phyloP scores from a whole-genome alignment of 2,113 vertebrate genomes.

The Pongo pygmaeus region DNA sequence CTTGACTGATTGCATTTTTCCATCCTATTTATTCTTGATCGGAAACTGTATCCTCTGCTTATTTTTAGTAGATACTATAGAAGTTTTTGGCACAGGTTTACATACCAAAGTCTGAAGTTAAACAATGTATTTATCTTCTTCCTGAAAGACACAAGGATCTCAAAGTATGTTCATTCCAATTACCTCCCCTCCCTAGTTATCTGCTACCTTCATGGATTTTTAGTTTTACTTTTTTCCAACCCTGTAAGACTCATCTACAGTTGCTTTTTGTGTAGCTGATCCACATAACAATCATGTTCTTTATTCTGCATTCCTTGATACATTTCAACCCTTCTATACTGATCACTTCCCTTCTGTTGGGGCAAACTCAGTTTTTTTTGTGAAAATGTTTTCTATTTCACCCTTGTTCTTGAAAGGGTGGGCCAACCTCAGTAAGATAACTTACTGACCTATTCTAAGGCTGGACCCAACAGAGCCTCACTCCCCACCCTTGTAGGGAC shows the following conservation, averaged over 20 bases:
- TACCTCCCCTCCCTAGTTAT: not conserved
- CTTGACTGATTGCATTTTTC: not conserved
- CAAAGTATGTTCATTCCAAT: not conserved
- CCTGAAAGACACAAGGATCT: not conserved
- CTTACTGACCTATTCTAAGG: not conserved
- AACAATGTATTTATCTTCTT: not conserved
- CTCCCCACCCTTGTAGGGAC: not conserved
- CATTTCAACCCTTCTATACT: not conserved
- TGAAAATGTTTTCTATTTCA: conserved; percentile 33
- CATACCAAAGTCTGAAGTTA: not conserved
- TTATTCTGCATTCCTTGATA: not conserved
- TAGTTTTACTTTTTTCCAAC: not conserved
- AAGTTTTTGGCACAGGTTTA: not conserved
- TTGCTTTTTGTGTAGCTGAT: not conserved
- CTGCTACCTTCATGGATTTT: not conserved
- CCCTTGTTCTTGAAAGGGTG: not conserved
- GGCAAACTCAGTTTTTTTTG: not conserved
- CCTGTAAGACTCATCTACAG: not conserved
- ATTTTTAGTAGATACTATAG: not conserved
- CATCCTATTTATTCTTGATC: not conserved
- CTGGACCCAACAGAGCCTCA: not conserved
- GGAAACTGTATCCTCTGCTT: not conserved
- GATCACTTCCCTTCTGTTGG: not conserved
- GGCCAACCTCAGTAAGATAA: not conserved
- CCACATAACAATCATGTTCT: not conserved